Evolutionary conservation across 2,113 vertebrate species (phyloP), one percentile per base, ranked within the genome.

Genomic region (Felis chaus): DNA sequence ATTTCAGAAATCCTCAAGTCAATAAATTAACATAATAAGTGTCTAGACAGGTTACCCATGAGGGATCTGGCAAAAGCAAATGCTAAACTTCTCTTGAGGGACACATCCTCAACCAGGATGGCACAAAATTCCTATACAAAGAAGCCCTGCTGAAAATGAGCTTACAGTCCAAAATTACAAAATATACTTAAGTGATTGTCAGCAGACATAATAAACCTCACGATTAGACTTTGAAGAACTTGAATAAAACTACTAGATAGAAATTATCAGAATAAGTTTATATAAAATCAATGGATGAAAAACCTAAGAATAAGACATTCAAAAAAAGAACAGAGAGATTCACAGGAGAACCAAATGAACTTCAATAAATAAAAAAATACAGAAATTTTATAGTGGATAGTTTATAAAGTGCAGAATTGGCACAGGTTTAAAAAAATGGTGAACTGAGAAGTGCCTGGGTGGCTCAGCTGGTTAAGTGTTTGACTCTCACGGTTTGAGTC

Each of bases 331-430:
- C 7, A 78, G 57, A 11, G 7, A 84, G 33, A 48, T 55, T 85
- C 79, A 25, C 39, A 81, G 80, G 41, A 93, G 29, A 94, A 95
- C 61, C 16, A 81, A 53, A 66, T 31, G 33, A 94, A 96, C 27
- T 94, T 81, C 7, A 69, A 16, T 80, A 90, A 92, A 31, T 91
- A 11, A 55, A 57, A 83, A 96, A 93, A 21, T 36, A 19, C 1
- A 93, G 19, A 53, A 71, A 53, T 48, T 33, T 91, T 91, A 91
- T 5, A 31, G 10, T 50, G 31, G n/a, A 11, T 88, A 69, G 21
- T 29, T 69, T 95, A 57, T 95, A 50, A 95, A 93, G 82, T 93
- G 1, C 33, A 80, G n/a, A 95, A 91, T 57, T 96, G 4, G 3
- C 69, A 95, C 31, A 78, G 39, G 36, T 55, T 11, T 39, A 14